phyloP scores from a whole-genome alignment of 1,140 invertebrate genomes.

The Sycophaga agraensis region DNA sequence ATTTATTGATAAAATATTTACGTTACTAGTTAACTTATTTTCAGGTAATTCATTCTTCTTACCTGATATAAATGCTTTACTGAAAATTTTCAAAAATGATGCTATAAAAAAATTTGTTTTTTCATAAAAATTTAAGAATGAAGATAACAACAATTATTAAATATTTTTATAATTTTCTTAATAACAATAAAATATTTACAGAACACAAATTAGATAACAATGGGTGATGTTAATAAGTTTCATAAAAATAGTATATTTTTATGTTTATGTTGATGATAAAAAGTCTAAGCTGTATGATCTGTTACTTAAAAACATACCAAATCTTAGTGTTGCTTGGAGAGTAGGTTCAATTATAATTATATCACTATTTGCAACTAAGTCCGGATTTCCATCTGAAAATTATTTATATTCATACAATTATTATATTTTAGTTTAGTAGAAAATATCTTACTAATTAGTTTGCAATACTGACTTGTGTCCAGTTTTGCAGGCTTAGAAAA shows the following conservation, averaged over 20 bases:
- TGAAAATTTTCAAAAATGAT: no score
- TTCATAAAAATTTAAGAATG: no score
- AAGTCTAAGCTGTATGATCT: slow-evolving; percentile 62
- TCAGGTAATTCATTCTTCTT: no score
- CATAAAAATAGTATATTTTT: background rate
- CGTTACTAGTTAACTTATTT: no score
- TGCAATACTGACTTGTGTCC: slow-evolving; percentile 41
- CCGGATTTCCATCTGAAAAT: slow-evolving; percentile 42
- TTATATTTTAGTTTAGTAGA: background rate
- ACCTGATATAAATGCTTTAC: no score
- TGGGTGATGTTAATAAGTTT: background rate
- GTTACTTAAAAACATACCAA: slow-evolving; percentile 63
- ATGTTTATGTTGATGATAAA: slow-evolving; percentile 36
- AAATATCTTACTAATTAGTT: background rate
- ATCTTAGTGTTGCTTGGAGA: slow-evolving; percentile 57
- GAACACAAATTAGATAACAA: background rate
- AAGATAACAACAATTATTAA: background rate
- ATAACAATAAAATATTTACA: slow-evolving; percentile 6
- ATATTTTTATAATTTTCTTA: background rate
- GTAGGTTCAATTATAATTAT: slow-evolving; percentile 55
- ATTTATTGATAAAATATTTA: no score
- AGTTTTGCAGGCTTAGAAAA: slow-evolving; percentile 48
- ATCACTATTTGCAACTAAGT: slow-evolving; percentile 49
- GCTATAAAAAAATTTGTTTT: no score
- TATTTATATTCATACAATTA: slow-evolving; percentile 27